Evolutionary conservation across 2,113 vertebrate species (phyloP).

Genomic region (Thryonomys swinderianus): DNA sequence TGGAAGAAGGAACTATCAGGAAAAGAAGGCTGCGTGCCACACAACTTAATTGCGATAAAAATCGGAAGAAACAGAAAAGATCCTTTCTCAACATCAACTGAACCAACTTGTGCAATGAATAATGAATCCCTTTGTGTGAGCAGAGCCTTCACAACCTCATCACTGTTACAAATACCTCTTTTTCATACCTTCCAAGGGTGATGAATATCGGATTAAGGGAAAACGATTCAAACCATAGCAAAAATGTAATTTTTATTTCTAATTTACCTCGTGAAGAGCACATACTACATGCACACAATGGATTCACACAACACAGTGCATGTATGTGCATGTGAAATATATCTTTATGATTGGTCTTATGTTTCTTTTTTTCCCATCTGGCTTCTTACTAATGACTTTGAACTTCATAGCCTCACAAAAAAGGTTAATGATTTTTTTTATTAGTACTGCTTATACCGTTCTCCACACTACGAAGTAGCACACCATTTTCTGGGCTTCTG

Average conservation of each 20-base stretch:
- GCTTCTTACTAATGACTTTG: background rate
- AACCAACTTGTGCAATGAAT: background rate
- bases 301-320: background rate
- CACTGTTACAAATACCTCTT: background rate
- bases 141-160: too few relatives aligned
- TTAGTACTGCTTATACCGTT: background rate
- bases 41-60: background rate
- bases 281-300: background rate
- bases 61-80: background rate
- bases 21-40: too few relatives aligned
- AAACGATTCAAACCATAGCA: background rate
- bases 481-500: background rate
- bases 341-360: background rate
- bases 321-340: too few relatives aligned
- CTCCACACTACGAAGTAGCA: fast-evolving
- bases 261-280: background rate
- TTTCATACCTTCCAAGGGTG: background rate
- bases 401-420: background rate
- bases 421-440: background rate
- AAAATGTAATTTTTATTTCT: background rate
- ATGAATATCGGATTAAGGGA: background rate
- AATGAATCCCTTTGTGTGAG: background rate
- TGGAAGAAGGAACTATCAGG: background rate
- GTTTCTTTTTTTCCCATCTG: background rate
- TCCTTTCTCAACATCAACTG: background rate